Evolutionary conservation across 2,888 invertebrate species (phyloP), one percentile per base, ranked within the genome.

Genomic region (Linnaemya vulpina): DNA sequence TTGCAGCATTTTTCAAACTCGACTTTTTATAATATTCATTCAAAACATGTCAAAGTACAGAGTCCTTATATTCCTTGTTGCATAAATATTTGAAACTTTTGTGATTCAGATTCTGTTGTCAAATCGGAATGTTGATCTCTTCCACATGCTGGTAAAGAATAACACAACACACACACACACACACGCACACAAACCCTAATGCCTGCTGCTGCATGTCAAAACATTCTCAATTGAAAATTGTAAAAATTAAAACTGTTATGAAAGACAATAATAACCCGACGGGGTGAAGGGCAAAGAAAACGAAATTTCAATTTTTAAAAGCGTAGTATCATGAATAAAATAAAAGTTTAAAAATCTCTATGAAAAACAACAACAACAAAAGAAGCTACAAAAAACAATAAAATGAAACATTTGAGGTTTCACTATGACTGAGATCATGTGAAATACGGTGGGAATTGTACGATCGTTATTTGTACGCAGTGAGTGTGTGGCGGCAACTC

Each of bases 391-490:
- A 3, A 67, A 77, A 77, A 67, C 11, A 40, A 67, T 46, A 46
- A 30, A 67, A 38, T 38, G 9, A 25, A 63, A 17, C 11, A 63
- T 63, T 43, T 53, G 25, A 40, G 30, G 25, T n/a, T 25, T 62
- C 38, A 40, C 63, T 53, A n/a, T 53, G 38, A n/a, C 25, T 73
- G 46, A 30, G 20, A 55, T 35, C 20, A 30, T 62, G 4, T 68
- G 8, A 68, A 77, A 60, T 77, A 68, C 30, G 70, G 77, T 70
- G 77, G 62, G 60, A 70, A 78, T 46, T 38, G 8, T 46, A 60
- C 62, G 68, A 62, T 70, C n/a, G n/a, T n/a, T 77, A 67, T 77
- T 65, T 43, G 55, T 65, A 20, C 51, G 51, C 51, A 51, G n/a
- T 15, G 46, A 5, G 46, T 51, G 51, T 51, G 20, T 51, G 3